A percentile compares a stretch with the other conserved stretches of the same genome.
Evolutionary conservation across 1,140 invertebrate species (phyloP).

Genomic region (Cheumatopsyche charites): DNA sequence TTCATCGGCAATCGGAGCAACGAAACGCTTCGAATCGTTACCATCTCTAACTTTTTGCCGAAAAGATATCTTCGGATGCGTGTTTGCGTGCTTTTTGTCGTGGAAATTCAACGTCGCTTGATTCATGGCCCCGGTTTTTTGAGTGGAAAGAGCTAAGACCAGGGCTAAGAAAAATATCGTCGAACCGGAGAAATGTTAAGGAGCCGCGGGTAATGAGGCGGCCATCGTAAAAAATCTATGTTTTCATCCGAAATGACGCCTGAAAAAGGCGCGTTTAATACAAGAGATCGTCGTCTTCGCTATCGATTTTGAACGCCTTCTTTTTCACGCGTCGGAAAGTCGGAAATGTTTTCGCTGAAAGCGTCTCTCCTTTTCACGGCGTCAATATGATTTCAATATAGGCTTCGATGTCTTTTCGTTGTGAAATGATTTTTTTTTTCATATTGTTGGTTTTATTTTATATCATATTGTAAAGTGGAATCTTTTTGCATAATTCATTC

Average conservation of each 20-base stretch:
- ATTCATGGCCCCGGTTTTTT: constrained; percentile 28
- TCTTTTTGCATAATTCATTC: too few relatives aligned
- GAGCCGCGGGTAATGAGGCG: constrained; percentile 32
- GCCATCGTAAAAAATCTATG: constrained; percentile 31
- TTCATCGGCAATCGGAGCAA: too few relatives aligned
- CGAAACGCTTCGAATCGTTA: constrained; percentile 7
- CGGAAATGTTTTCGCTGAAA: too few relatives aligned
- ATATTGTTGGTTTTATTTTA: too few relatives aligned
- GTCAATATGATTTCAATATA: too few relatives aligned
- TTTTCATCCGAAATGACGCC: constrained; percentile 18
- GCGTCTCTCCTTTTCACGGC: too few relatives aligned
- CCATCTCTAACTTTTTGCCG: background rate
- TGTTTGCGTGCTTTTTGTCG: constrained; percentile 3
- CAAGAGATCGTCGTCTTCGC: background rate
- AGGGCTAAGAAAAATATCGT: constrained; percentile 10
- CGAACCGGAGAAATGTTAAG: constrained; percentile 18
- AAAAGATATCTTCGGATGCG: constrained; percentile 15
- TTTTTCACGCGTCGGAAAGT: background rate
- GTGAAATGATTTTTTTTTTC: too few relatives aligned
- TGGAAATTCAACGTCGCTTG: constrained; percentile 17
- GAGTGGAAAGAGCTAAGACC: background rate
- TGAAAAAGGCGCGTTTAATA: background rate
- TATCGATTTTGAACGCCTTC: background rate
- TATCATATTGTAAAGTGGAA: too few relatives aligned
- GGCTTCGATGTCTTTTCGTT: background rate